Evolutionary conservation across 1,140 invertebrate genomes (phyloP).

Genomic region (Meloidogyne chitwoodi): DNA sequence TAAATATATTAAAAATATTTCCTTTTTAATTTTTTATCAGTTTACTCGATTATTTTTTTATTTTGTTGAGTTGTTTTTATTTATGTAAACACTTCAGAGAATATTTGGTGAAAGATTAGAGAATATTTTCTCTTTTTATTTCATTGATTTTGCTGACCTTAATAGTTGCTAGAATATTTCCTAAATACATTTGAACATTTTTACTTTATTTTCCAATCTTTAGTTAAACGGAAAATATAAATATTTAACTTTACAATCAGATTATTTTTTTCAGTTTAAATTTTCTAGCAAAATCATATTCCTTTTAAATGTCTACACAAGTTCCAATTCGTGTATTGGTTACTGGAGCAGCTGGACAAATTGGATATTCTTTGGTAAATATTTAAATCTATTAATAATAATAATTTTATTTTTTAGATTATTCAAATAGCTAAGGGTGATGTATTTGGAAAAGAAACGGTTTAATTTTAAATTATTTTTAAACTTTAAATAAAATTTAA

Average conservation of each 20-base stretch:
- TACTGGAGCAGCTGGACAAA: conserved; percentile 79
- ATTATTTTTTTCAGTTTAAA: too few species aligned
- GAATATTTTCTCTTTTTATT: not conserved
- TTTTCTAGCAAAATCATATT: not conserved
- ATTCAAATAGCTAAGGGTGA: conserved; percentile 79
- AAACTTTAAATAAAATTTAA: conserved; percentile 52
- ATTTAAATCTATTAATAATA: not conserved
- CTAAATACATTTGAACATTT: too few species aligned
- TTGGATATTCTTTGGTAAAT: not conserved
- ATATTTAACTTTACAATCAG: too few species aligned
- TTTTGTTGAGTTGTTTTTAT: not conserved
- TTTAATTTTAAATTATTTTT: not conserved
- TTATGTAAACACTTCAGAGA: not conserved
- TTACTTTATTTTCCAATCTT: too few species aligned
- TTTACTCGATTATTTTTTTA: not conserved
- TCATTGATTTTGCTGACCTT: not conserved
- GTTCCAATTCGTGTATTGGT: conserved; percentile 76
- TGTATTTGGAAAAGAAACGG: conserved; percentile 76
- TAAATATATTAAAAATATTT: not conserved
- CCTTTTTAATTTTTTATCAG: not conserved
- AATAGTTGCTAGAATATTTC: not conserved
- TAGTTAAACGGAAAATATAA: too few species aligned
- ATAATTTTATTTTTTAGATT: conserved; percentile 19
- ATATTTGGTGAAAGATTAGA: not conserved
- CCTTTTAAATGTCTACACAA: conserved; percentile 6